Evolutionary conservation across 64 coral and sea anemone genomes (phyloP).

Genomic region (Montipora efflorescens): DNA sequence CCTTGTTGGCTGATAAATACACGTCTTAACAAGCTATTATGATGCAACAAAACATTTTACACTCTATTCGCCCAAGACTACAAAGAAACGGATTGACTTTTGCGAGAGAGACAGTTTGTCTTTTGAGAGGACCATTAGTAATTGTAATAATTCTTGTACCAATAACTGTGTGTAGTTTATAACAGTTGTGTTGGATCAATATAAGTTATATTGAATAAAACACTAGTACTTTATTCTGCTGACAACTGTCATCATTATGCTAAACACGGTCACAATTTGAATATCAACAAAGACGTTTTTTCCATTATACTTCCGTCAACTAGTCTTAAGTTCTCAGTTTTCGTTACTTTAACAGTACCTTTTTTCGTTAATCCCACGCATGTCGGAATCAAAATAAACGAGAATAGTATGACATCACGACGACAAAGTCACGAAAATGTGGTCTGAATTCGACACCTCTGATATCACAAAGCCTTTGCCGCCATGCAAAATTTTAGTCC

Average conservation of each 20-base stretch:
- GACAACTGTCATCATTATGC: not conserved
- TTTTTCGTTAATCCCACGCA: too few relatives aligned
- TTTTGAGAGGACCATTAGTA: too few relatives aligned
- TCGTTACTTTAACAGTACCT: not conserved
- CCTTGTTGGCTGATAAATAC: not conserved
- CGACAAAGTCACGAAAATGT: not conserved
- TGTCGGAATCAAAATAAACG: not conserved
- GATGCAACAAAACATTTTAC: not conserved
- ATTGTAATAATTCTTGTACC: too few relatives aligned
- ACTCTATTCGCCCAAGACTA: not conserved
- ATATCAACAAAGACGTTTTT: not conserved
- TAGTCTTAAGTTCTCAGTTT: not conserved
- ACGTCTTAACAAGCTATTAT: not conserved
- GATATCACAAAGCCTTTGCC: too few relatives aligned
- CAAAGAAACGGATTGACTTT: not conserved
- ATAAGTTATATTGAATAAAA: constrained; percentile 3
- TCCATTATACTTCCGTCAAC: not conserved
- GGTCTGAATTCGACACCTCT: too few relatives aligned
- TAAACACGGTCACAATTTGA: not conserved
- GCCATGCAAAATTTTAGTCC: too few relatives aligned
- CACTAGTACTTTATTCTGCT: not conserved
- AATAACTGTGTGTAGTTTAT: not conserved
- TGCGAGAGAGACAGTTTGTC: too few relatives aligned
- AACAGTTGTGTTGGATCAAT: not conserved
- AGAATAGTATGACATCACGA: too few relatives aligned